A percentile compares a stretch with the other conserved stretches of the same genome.
These are phyloP conservation scores for Drosophila dives DNA, from an alignment of 2,888 invertebrate genomes.

Conservation along the genomic window DNA sequence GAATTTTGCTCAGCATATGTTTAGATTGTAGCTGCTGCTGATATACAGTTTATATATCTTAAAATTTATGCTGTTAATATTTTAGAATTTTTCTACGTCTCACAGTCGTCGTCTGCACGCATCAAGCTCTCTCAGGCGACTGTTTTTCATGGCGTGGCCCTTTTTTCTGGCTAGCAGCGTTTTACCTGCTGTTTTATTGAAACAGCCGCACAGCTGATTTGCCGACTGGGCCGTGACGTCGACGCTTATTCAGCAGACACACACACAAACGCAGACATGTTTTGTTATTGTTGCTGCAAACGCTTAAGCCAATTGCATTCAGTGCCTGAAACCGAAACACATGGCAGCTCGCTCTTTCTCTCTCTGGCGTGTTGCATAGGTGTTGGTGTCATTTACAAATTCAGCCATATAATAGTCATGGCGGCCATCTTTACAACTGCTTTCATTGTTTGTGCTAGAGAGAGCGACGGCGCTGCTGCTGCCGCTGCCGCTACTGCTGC, in stretches of 20 bases:
- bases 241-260: slow-evolving; percentile 59
- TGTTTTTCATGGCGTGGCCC: slow-evolving; percentile 52
- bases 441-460: slow-evolving; percentile 48
- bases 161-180: slow-evolving; percentile 42
- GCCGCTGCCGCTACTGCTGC: slow-evolving; percentile 16
- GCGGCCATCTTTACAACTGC: slow-evolving; percentile 81
- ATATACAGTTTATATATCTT: not conserved
- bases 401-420: slow-evolving; percentile 70
- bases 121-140: slow-evolving; percentile 80
- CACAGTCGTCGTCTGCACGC: slow-evolving; percentile 60
- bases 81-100: slow-evolving; percentile 17
- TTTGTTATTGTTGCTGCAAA: slow-evolving; percentile 55
- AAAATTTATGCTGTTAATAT: slow-evolving; percentile 7
- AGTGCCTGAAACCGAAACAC: slow-evolving; percentile 58
- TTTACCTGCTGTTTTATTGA: slow-evolving; percentile 65
- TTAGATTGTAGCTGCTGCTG: not conserved
- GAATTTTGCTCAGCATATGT: not conserved
- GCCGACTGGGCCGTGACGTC: slow-evolving; percentile 60
- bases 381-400: slow-evolving; percentile 65
- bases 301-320: slow-evolving; percentile 79
- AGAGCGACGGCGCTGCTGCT: slow-evolving; percentile 28
- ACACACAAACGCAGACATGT: not conserved
- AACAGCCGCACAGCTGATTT: slow-evolving; percentile 69
- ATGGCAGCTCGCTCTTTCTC: slow-evolving; percentile 39
- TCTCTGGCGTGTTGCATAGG: slow-evolving; percentile 28